Evolutionary conservation across 2,888 invertebrate genomes (phyloP).

Genomic region (Anarsia innoxiella): DNA sequence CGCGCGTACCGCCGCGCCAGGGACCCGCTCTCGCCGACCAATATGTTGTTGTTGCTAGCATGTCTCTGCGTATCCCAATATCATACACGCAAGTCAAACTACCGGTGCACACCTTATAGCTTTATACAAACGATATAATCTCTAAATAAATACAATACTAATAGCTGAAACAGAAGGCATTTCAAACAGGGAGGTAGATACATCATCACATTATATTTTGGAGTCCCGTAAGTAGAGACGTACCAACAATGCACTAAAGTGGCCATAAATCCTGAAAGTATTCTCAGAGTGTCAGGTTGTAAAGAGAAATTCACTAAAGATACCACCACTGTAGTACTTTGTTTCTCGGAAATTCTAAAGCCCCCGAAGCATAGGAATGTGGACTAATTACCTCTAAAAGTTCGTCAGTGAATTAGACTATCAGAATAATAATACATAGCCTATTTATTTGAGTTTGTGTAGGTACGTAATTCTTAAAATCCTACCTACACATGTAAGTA

Average conservation of each 20-base stretch:
- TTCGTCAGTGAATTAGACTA: conserved; percentile 44
- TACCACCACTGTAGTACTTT: conserved; percentile 39
- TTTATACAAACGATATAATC: conserved; percentile 26
- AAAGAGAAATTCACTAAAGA: conserved; percentile 5
- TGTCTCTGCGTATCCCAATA: conserved; percentile 73
- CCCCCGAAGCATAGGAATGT: conserved; percentile 44
- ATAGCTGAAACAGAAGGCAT: conserved; percentile 6
- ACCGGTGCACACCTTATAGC: conserved; percentile 48
- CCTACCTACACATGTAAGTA: no score
- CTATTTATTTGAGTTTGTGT: no score
- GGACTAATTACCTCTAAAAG: conserved; percentile 18
- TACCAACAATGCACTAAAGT: conserved; percentile 36
- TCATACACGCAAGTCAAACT: conserved; percentile 60
- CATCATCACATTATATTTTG: conserved; percentile 6
- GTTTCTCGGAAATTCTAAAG: conserved; percentile 29
- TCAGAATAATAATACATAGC: background rate
- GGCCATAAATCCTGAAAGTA: conserved; percentile 16
- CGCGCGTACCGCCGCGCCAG: conserved; percentile 66
- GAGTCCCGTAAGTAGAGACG: conserved; percentile 25
- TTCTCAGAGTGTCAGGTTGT: conserved; percentile 6
- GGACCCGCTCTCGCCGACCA: conserved; percentile 68
- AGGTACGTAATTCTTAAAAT: no score
- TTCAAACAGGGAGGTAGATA: no score
- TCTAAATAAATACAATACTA: conserved; percentile 14
- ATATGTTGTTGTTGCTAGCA: conserved; percentile 76